phyloP scores from a whole-genome alignment of 1,140 invertebrate genomes.

The Leptoteleia sp. region DNA sequence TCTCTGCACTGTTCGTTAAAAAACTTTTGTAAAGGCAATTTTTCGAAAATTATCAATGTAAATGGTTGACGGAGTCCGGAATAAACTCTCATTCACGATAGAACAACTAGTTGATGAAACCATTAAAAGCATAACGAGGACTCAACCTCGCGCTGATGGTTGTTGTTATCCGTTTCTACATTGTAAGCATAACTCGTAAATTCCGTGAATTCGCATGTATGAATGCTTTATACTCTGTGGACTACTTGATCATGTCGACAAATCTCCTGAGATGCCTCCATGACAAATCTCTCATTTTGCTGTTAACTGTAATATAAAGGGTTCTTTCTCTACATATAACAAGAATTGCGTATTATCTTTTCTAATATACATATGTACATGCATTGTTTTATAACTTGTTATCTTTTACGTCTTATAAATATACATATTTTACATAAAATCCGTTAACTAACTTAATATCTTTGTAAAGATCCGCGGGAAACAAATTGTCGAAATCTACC shows the following conservation, averaged over 20 bases:
- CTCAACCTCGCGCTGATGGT: constrained; percentile 62
- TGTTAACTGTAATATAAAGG: constrained; percentile 74
- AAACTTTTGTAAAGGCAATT: not conserved
- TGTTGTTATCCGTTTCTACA: constrained; percentile 63
- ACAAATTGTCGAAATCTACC: too few species aligned
- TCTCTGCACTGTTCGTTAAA: too few species aligned
- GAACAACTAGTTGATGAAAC: constrained; percentile 70
- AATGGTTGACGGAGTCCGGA: constrained; percentile 44
- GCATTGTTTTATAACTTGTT: too few species aligned
- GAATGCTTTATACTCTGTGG: constrained; percentile 68
- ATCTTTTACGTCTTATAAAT: too few species aligned
- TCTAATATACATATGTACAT: too few species aligned
- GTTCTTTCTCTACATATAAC: too few species aligned
- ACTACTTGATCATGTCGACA: constrained; percentile 74
- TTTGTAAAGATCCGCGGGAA: too few species aligned
- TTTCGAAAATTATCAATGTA: constrained; percentile 23
- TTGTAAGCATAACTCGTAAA: constrained; percentile 68
- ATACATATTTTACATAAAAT: too few species aligned
- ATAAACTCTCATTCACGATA: constrained; percentile 54
- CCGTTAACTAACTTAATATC: too few species aligned
- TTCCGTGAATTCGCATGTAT: constrained; percentile 78
- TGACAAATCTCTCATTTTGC: constrained; percentile 75
- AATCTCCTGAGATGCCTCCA: constrained; percentile 68
- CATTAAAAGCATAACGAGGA: constrained; percentile 68
- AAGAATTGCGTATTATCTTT: too few species aligned